phyloP scores from a whole-genome alignment of 1,140 invertebrate species.

The Cherax destructor region DNA sequence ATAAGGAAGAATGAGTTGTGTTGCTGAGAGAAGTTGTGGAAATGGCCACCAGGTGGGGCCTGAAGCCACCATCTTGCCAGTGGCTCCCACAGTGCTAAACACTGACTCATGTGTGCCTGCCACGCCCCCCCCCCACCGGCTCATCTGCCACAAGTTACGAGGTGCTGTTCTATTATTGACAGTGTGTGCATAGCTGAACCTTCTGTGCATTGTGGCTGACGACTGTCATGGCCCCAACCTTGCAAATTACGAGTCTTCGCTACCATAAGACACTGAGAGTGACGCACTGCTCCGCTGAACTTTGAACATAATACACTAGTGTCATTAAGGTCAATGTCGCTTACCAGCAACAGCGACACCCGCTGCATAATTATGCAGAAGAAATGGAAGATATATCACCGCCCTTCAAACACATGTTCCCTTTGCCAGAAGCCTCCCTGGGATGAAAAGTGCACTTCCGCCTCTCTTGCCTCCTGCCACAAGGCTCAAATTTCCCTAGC shows the following conservation, averaged over 20 bases:
- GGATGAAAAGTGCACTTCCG: neutral
- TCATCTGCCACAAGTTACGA: neutral
- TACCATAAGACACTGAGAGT: neutral
- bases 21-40: neutral
- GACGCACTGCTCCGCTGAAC: neutral
- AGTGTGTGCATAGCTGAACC: constrained; percentile 13
- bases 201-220: constrained; percentile 23
- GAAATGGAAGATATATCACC: constrained; percentile 61
- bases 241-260: constrained; percentile 18
- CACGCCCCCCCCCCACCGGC: constrained; percentile 11
- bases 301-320: constrained; percentile 22
- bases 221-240: constrained; percentile 22
- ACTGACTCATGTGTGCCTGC: constrained; percentile 42
- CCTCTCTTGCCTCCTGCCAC: neutral
- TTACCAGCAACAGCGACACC: constrained; percentile 1
- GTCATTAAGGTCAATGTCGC: constrained; percentile 41
- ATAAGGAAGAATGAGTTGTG: too few relatives aligned
- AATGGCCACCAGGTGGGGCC: constrained; percentile 24
- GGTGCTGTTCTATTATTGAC: neutral
- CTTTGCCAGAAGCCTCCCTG: constrained; percentile 51
- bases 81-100: constrained; percentile 20
- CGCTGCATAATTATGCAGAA: constrained; percentile 50
- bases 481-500: constrained; percentile 18
- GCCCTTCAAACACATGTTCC: constrained; percentile 66
- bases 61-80: constrained; percentile 33